Evolutionary conservation across 2,113 vertebrate species (phyloP), one percentile per base, ranked within the genome.

Genomic region (Chloropsis cyanopogon): DNA sequence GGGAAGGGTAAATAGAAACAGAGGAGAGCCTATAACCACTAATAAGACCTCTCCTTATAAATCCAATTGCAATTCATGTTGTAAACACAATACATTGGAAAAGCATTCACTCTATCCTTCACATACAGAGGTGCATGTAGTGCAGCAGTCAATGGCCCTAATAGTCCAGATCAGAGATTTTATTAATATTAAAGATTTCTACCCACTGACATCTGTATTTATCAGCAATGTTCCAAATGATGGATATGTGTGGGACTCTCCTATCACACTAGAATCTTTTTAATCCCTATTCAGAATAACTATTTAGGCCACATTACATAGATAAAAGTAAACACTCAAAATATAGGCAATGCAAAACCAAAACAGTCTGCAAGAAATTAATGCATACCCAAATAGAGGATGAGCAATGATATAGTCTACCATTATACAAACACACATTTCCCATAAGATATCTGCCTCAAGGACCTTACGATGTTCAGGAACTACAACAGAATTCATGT

Each of bases 361-460:
- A 70, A 78, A 73, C 3, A 47, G 16, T 61, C 71, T 42, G 22
- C 2, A 63, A 90, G 68, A 83, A 86, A 61, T 49, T 28, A 79
- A 80, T 9, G 18, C 41, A 49, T 28, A 65, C 10, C 37, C 60
- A 83, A 81, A 96, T 14, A 57, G 37, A 72, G 66, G 31, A 95
- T 94, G 85, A 94, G 56, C 65, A 93, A 95, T 1, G 2, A 92
- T 65, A 69, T 4, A 61, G 61, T 31, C 68, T 81, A 66, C 54
- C 92, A 90, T 97, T 94, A 93, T 13, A 94, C 42, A 96, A 94
- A 94, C 66, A 81, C 21, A 90, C 29, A 70, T 83, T 70, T 95
- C 88, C 86, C 86, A 31, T 71, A 95, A 92, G 91, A 63, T 83
- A 90, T 66, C 59, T 95, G 86, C 86, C 88, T 95, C 86, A 35